phyloP scores from a whole-genome alignment of 37 sponge, comb jelly and placozoan species.

The Theonella swinhoei region DNA sequence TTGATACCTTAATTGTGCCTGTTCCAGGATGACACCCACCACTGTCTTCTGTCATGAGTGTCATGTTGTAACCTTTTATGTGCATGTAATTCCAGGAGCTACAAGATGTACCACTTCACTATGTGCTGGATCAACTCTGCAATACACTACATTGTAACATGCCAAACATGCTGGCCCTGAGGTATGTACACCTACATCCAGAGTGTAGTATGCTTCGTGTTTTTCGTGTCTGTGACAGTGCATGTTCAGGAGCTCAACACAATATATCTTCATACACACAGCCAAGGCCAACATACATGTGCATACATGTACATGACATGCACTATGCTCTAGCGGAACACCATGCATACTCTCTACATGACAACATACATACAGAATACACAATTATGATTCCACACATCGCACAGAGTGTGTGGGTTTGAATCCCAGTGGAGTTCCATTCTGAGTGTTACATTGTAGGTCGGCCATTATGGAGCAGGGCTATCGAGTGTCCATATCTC shows the following conservation, averaged over 20 bases:
- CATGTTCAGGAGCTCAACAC: too few species aligned
- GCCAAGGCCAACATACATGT: too few species aligned
- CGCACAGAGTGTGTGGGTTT: too few species aligned
- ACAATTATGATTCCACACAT: too few species aligned
- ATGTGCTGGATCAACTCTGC: slow-evolving; percentile 75
- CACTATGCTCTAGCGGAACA: not conserved
- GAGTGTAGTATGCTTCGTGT: not conserved
- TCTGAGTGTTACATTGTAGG: slow-evolving; percentile 33
- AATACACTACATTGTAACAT: slow-evolving; percentile 79
- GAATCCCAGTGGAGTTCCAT: too few species aligned
- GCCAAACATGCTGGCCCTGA: slow-evolving; percentile 79
- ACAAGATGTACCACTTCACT: slow-evolving; percentile 81
- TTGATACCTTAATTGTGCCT: too few species aligned
- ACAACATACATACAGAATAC: too few species aligned
- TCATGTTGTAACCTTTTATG: too few species aligned
- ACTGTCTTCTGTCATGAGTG: too few species aligned
- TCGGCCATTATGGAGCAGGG: slow-evolving; percentile 95
- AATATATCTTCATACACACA: too few species aligned
- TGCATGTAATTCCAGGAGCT: slow-evolving; percentile 74
- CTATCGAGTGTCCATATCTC: slow-evolving; percentile 87
- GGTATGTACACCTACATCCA: slow-evolving; percentile 25
- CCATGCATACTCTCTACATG: not conserved
- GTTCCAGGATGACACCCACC: too few species aligned
- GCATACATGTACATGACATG: not conserved
- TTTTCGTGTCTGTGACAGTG: not conserved